These are phyloP conservation scores for Fundulus diaphanus DNA, from an alignment of 2,797 vertebrate genomes.

Conservation along the genomic window DNA sequence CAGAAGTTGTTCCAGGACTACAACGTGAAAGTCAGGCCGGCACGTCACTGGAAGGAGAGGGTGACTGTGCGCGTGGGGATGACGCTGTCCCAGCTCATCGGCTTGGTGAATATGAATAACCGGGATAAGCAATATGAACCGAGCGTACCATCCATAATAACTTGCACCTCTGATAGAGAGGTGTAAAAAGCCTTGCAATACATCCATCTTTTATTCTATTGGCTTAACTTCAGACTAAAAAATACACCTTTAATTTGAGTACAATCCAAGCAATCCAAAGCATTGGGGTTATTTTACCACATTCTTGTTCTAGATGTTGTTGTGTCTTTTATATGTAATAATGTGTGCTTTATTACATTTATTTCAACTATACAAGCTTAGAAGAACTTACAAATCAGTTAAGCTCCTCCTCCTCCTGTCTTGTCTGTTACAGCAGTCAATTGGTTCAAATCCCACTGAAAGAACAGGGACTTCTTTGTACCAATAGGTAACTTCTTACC, in stretches of 20 bases:
- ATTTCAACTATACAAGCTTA: too few species aligned
- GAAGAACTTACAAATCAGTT: too few species aligned
- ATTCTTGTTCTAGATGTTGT: too few species aligned
- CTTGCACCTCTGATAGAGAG: not conserved
- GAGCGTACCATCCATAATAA: not conserved
- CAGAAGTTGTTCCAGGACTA: slow-evolving; percentile 79
- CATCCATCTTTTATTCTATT: not conserved
- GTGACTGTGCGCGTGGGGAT: slow-evolving; percentile 85
- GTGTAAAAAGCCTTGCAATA: too few species aligned
- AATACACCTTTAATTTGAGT: not conserved
- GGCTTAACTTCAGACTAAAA: not conserved
- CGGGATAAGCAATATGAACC: not conserved
- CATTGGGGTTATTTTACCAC: not conserved
- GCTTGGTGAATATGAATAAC: slow-evolving; percentile 71
- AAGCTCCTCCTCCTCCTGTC: too few species aligned
- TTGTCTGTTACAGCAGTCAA: too few species aligned
- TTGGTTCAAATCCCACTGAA: too few species aligned
- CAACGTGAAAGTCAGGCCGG: slow-evolving; percentile 84
- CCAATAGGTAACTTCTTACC: too few species aligned
- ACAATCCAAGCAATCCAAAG: not conserved
- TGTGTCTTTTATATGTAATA: too few species aligned
- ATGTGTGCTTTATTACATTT: too few species aligned
- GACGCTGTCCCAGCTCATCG: slow-evolving; percentile 85
- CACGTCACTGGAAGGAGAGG: slow-evolving; percentile 79
- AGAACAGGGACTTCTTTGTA: too few species aligned